Evolutionary conservation across 2,113 vertebrate species (phyloP).

Genomic region (Pristiophorus japonicus): DNA sequence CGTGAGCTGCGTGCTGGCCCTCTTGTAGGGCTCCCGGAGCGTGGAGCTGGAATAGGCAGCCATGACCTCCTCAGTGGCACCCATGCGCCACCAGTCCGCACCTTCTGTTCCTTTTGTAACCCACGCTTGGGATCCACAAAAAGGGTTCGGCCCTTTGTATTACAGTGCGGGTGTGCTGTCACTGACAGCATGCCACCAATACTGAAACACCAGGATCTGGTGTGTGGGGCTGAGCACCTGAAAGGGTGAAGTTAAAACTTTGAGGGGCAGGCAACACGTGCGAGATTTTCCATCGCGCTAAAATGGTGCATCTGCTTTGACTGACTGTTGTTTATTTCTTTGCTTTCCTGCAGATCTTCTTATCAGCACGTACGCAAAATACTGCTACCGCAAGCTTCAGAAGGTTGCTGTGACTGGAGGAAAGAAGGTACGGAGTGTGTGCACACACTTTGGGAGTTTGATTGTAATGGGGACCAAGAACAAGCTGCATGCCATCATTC

Average conservation of each 20-base stretch:
- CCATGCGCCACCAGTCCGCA: not conserved
- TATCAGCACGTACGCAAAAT: conserved; percentile 78
- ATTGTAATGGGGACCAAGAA: too few relatives aligned
- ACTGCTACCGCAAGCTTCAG: conserved; percentile 79
- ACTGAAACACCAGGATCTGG: not conserved
- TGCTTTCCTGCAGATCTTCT: conserved; percentile 61
- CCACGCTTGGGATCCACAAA: not conserved
- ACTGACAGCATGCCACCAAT: not conserved
- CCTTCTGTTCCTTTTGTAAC: not conserved
- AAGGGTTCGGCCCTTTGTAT: not conserved
- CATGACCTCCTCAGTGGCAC: not conserved
- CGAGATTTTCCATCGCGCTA: not conserved
- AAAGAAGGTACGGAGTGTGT: conserved; percentile 68
- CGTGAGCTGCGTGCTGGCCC: not conserved
- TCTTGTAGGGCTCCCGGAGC: too few relatives aligned
- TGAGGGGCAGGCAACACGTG: not conserved
- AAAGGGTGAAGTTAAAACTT: not conserved
- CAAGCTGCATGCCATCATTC: too few relatives aligned
- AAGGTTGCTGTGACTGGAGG: conserved; percentile 77
- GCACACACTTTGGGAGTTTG: too few relatives aligned
- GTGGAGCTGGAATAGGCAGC: not conserved
- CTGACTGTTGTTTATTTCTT: conserved; percentile 21
- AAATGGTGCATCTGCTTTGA: not conserved
- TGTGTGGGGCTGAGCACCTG: not conserved
- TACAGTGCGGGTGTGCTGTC: not conserved